phyloP scores from a whole-genome alignment of 2,797 vertebrate genomes.

The Botia kubotai region DNA sequence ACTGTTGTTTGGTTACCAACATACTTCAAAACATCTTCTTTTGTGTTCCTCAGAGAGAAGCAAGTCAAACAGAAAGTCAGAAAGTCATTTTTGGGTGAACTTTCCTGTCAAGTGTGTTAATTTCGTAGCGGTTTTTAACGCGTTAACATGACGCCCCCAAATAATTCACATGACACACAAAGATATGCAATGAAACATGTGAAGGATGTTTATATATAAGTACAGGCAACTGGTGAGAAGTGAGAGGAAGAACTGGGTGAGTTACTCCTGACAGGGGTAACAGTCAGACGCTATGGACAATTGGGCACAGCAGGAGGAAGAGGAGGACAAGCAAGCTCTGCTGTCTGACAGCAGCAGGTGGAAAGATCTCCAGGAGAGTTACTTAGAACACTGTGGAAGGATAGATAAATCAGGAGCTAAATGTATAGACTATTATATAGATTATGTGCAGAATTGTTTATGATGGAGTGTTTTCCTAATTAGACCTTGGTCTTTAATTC shows the following conservation, averaged over 20 bases:
- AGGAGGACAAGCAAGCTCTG: slow-evolving; percentile 20
- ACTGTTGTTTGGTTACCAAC: no score
- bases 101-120: no score
- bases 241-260: background rate
- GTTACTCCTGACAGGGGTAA: slow-evolving; percentile 11
- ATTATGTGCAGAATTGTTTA: background rate
- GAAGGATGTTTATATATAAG: background rate
- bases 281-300: slow-evolving; percentile 23
- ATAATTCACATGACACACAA: background rate
- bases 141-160: background rate
- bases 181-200: background rate
- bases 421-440: background rate
- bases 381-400: background rate
- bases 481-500: no score
- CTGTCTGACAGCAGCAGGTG: slow-evolving; percentile 25
- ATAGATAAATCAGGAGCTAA: slow-evolving; percentile 5
- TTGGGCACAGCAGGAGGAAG: slow-evolving; percentile 11
- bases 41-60: no score
- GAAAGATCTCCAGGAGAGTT: slow-evolving; percentile 20
- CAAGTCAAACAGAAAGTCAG: no score
- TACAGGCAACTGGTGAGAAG: background rate
- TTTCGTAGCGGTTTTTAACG: no score
- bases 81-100: no score
- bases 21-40: no score
- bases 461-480: background rate